These are phyloP conservation scores for Falcaria lacertinaria DNA, from an alignment of 2,888 invertebrate species.

Conservation along the genomic window DNA sequence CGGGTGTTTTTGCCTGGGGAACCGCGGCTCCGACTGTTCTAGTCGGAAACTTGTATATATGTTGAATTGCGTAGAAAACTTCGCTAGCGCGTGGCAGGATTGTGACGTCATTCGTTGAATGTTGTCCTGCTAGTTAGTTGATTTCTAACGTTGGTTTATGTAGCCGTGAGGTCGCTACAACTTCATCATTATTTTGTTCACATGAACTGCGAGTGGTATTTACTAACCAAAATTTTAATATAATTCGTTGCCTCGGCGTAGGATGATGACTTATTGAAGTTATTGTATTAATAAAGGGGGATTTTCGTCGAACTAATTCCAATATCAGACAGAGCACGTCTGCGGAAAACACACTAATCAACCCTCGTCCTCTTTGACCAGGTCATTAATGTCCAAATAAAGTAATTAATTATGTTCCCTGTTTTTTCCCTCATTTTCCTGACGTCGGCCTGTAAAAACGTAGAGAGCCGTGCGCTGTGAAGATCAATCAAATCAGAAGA, in stretches of 20 bases:
- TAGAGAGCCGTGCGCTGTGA: constrained; percentile 48
- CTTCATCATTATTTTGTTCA: too few species aligned
- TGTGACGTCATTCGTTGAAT: neutral
- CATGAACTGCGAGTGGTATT: neutral
- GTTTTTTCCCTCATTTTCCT: constrained; percentile 69
- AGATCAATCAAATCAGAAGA: constrained; percentile 75
- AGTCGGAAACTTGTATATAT: too few species aligned
- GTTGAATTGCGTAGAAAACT: too few species aligned
- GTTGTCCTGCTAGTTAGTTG: too few species aligned
- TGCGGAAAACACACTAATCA: constrained; percentile 62
- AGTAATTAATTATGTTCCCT: constrained; percentile 74
- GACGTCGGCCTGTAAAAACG: constrained; percentile 67
- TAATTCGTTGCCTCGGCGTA: neutral
- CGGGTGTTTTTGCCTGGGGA: too few species aligned
- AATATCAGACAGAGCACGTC: constrained; percentile 40
- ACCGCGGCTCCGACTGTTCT: too few species aligned
- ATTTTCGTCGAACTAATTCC: constrained; percentile 20
- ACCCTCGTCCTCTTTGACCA: constrained; percentile 65
- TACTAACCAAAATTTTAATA: neutral
- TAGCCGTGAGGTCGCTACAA: too few species aligned
- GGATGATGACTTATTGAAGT: constrained; percentile 1
- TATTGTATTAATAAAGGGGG: constrained; percentile 5
- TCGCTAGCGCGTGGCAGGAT: too few species aligned
- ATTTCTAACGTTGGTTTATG: too few species aligned
- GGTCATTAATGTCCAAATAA: constrained; percentile 78